Evolutionary conservation across 2,888 invertebrate genomes (phyloP).

Genomic region (Xylophagus ater): DNA sequence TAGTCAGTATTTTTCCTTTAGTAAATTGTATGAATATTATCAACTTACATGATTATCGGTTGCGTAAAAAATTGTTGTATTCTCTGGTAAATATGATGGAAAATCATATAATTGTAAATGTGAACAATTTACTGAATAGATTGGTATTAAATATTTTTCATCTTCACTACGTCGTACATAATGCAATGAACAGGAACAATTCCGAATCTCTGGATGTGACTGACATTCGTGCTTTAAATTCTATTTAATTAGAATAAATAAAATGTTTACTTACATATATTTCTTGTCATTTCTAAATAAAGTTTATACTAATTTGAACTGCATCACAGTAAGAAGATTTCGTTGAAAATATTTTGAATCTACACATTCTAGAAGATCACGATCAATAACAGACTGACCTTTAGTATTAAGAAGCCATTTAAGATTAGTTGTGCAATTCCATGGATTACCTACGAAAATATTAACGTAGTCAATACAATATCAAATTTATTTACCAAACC

Average conservation of each 20-base stretch:
- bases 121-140: slow-evolving; percentile 37
- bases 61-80: slow-evolving; percentile 33
- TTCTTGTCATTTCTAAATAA: background rate
- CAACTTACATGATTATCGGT: slow-evolving; percentile 31
- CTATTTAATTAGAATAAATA: slow-evolving; percentile 16
- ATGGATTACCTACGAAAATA: slow-evolving; percentile 29
- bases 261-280: slow-evolving; percentile 5
- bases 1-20: too few relatives aligned
- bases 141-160: slow-evolving; percentile 30
- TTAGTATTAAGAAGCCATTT: slow-evolving; percentile 34
- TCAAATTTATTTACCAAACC: slow-evolving; percentile 20
- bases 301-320: slow-evolving; percentile 30
- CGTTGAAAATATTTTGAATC: slow-evolving; percentile 31
- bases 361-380: slow-evolving; percentile 29
- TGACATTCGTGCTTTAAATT: slow-evolving; percentile 29
- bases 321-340: slow-evolving; percentile 32
- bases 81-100: slow-evolving; percentile 32
- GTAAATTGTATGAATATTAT: too few relatives aligned
- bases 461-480: background rate
- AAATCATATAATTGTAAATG: slow-evolving; percentile 28
- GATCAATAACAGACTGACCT: slow-evolving; percentile 28
- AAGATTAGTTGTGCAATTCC: slow-evolving; percentile 37
- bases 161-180: slow-evolving; percentile 27
- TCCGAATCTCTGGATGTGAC: slow-evolving; percentile 29
- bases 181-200: slow-evolving; percentile 35